Base-by-base conservation (phyloP, 2,888 invertebrate species). In the Achlya flavicornis region DNA sequence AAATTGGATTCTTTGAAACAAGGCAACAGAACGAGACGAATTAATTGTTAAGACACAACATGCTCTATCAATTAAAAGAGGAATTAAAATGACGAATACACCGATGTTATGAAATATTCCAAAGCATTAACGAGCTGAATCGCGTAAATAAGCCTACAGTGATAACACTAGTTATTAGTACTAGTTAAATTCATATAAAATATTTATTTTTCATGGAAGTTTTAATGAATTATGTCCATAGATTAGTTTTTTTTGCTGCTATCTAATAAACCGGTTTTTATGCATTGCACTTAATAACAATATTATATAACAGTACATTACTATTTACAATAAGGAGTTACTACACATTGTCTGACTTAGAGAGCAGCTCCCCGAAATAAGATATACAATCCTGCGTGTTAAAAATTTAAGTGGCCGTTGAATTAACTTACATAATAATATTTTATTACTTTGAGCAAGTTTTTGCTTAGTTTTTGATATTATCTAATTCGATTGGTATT, bases 401-500 rank as follows among this genome's bases (percentile, higher is more conserved):
- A 11, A 12, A 41, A 12, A 41, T 0, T 12, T 41, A 6, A 38
- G 7, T 38, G 41, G 4, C 12, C 12, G 41, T 41, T 41, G 41
- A 12, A 10, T 41, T 12, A 41, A 3, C 10, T n/a, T 61, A 67
- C n/a, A 14, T 2, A 48, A 7, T 0, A 26, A 26, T 16, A 16
- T 14, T 7, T 16, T 16, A 6, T 16, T 53, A 19, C 19, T 19
- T 10, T 7, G 7, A 1, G 1, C 19, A 1, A 10, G 19, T 64
- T 66, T 16, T 14, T 61, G 65, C 65, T 66, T 63, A 58, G 61
- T 63, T 64, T 60, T 48, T 57, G 48, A 62, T 62, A 62, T 66
- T 63, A 60, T 71, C 69, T 60, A 64, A 62, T 64, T 38, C 10
- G 8, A 67, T 72, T 66, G 41, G 61, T 60, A 65, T 68, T 63